These are phyloP conservation scores for Muraenolepis orangiensis DNA, from an alignment of 2,797 vertebrate species.

Conservation along the genomic window DNA sequence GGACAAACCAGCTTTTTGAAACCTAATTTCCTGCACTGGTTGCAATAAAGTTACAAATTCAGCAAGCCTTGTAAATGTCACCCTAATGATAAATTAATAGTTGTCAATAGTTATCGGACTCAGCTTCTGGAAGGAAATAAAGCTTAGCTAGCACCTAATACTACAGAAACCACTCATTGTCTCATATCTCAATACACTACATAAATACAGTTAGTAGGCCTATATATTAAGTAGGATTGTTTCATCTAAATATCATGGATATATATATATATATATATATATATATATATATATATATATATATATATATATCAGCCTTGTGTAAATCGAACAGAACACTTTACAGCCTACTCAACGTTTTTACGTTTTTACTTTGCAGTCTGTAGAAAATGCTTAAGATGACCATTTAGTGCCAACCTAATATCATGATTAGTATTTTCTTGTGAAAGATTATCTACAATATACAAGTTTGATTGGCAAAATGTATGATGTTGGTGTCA, in stretches of 20 bases:
- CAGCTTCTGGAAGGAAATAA: constrained; percentile 5
- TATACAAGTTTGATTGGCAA: constrained; percentile 8
- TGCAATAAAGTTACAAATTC: not conserved
- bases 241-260: not conserved
- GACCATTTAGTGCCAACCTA: not conserved
- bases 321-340: not conserved
- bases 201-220: too few species aligned
- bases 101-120: too few species aligned
- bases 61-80: not conserved
- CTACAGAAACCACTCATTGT: not conserved
- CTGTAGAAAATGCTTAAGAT: not conserved
- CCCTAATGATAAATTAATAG: not conserved
- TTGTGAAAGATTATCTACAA: not conserved
- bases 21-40: not conserved
- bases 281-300: too few species aligned
- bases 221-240: too few species aligned
- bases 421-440: not conserved
- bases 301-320: too few species aligned
- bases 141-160: constrained; percentile 4
- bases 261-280: too few species aligned
- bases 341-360: not conserved
- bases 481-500: constrained; percentile 15
- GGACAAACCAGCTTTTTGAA: not conserved
- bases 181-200: not conserved
- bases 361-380: not conserved